Base-by-base conservation (phyloP, 2,888 invertebrate genomes). In the Dichetophora obliterata region DNA sequence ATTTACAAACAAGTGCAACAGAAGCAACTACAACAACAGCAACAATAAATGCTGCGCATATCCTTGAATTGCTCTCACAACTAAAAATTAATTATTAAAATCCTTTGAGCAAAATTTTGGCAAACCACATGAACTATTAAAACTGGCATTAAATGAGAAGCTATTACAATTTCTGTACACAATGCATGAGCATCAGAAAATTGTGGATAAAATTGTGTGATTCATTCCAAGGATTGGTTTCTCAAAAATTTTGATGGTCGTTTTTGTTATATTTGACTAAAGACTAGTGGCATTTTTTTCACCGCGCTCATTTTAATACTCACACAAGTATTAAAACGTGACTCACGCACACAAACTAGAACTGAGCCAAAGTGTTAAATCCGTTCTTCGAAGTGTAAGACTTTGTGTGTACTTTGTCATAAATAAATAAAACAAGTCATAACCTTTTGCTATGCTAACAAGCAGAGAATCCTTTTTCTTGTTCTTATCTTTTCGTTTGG, bases 391-490 rank as follows among this genome's bases (percentile, higher is more conserved):
- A 59, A 59, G 9, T 63, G 16, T 6, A 34, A n/a, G 34, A n/a
- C 8, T 63, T n/a, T 16, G 34, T n/a, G n/a, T 8, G 63, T 43
- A 11, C 43, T 43, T 43, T 43, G 43, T 5, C 31, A 34, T 34
- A 63, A 27, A 63, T 63, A 34, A 34, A 59, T 59, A 24, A 59
- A 59, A 19, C 11, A 22, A 54, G n/a, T 31, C 63, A 59, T 59
- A 31, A 63, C 63, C 34, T 63, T 63, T 63, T 63, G 22, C 54
- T 43, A 11, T 43, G 11, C 11, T 43, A 43, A 43, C 43, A 43
- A 43, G 43, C 43, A 43, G 43, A 11, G 43, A 43, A 43, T 43
- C 43, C 43, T 43, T 43, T 43, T 14, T 43, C 14, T 43, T 43
- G 2, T 43, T 43, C 14, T 43, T 43, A 16, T 63, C 22, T 61